Conservation (phyloP, 2,113 vertebrate species). For the Passer domesticus region DNA sequence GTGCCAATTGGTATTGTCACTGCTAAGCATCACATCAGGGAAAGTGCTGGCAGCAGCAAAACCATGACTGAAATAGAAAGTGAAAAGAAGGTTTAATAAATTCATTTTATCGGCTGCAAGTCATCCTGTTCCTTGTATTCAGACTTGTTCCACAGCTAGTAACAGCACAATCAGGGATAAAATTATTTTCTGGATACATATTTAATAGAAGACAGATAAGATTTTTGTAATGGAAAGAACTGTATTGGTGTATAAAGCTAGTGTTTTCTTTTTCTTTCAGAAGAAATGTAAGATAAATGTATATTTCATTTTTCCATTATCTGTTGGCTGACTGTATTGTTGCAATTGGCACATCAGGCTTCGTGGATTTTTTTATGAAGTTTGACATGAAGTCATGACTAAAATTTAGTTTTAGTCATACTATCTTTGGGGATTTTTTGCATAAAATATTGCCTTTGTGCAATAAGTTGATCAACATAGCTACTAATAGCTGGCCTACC, state of each 20-base stretch:
- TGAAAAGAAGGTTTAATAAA: slow-evolving; percentile 16
- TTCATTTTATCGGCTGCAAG: not conserved
- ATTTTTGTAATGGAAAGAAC: not conserved
- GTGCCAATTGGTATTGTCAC: not conserved
- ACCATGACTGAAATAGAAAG: slow-evolving; percentile 16
- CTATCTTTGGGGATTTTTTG: not conserved
- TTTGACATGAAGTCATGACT: not conserved
- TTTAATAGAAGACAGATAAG: not conserved
- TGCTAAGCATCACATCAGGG: not conserved
- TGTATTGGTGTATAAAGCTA: not conserved
- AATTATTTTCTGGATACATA: not conserved
- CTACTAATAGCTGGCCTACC: not conserved
- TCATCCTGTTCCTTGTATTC: slow-evolving; percentile 1
- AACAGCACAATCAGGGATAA: not conserved
- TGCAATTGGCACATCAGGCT: not conserved
- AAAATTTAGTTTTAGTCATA: not conserved
- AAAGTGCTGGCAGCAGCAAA: slow-evolving; percentile 29
- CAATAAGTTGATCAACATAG: not conserved
- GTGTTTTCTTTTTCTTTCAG: not conserved
- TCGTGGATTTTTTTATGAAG: not conserved
- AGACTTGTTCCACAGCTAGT: not conserved
- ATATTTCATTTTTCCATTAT: not conserved
- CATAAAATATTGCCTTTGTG: not conserved
- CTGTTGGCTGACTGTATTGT: not conserved
- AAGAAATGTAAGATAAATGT: not conserved